Evolutionary conservation across 1,140 invertebrate genomes (phyloP).

Genomic region (Drosophila kanapiae): DNA sequence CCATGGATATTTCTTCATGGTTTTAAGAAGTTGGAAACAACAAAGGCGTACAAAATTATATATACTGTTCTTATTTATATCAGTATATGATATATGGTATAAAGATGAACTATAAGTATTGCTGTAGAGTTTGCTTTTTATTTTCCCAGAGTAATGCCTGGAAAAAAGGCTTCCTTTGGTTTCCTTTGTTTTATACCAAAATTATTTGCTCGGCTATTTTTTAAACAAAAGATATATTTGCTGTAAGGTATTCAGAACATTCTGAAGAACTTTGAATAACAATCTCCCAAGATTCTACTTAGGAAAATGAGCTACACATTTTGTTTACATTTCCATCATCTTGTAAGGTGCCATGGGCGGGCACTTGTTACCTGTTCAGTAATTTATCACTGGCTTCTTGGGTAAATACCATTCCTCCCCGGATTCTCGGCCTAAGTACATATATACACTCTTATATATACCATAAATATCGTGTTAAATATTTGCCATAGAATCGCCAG

Average conservation of each 20-base stretch:
- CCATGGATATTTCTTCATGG: background rate
- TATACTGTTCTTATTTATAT: background rate
- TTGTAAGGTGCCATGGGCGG: background rate
- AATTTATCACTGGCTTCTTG: slow-evolving; percentile 72
- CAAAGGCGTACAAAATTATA: background rate
- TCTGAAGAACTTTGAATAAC: background rate
- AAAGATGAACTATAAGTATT: too few species aligned
- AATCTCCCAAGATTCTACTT: background rate
- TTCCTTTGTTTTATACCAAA: too few species aligned
- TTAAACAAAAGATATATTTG: too few species aligned
- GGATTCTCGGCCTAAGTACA: background rate
- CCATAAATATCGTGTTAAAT: slow-evolving; percentile 80
- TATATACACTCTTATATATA: slow-evolving; percentile 22
- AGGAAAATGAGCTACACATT: background rate
- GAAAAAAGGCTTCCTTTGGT: background rate
- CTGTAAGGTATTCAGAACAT: too few species aligned
- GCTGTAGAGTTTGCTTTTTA: too few species aligned
- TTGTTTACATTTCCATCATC: slow-evolving; percentile 9
- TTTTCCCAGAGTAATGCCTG: background rate
- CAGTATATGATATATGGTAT: too few species aligned
- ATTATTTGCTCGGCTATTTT: too few species aligned
- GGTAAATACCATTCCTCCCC: slow-evolving; percentile 28
- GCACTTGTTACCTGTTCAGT: slow-evolving; percentile 39
- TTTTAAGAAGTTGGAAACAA: background rate
- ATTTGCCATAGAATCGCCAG: slow-evolving; percentile 71